Conservation (phyloP, 2,797 vertebrate genomes). For the Avahi laniger region DNA sequence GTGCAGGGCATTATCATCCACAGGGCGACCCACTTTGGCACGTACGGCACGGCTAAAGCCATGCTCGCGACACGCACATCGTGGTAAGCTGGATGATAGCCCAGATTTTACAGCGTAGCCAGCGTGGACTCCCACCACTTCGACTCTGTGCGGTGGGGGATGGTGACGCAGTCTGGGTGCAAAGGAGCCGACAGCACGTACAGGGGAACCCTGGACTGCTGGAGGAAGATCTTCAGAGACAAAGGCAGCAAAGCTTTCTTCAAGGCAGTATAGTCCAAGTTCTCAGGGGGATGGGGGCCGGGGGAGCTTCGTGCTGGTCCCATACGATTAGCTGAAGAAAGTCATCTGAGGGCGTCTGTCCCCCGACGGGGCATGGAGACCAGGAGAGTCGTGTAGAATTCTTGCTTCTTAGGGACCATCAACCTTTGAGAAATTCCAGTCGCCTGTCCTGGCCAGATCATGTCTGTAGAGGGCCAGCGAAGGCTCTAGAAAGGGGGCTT, state of each 20-base stretch:
- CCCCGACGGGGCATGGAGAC: neutral
- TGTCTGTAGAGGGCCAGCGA: conserved; percentile 72
- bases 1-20: conserved; percentile 92
- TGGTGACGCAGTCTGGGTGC: conserved; percentile 92
- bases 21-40: conserved; percentile 89
- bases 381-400: conserved; percentile 68
- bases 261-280: conserved; percentile 90
- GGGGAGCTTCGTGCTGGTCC: conserved; percentile 87
- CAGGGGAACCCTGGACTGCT: conserved; percentile 88
- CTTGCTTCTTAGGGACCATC: conserved; percentile 79
- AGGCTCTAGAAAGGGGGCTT: conserved; percentile 23
- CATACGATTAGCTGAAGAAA: conserved; percentile 90
- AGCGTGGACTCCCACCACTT: conserved; percentile 88
- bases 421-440: conserved; percentile 82
- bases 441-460: conserved; percentile 76
- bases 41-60: conserved; percentile 91
- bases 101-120: conserved; percentile 86
- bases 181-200: conserved; percentile 91
- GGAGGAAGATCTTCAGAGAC: conserved; percentile 87
- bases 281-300: conserved; percentile 87
- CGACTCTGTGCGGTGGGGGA: conserved; percentile 87
- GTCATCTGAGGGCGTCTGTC: conserved; percentile 78
- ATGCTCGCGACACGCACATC: conserved; percentile 89
- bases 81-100: conserved; percentile 91
- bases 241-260: conserved; percentile 89